Evolutionary conservation across 2,888 invertebrate species (phyloP), one percentile per base, ranked within the genome.

Genomic region (Argynnis bischoffii): DNA sequence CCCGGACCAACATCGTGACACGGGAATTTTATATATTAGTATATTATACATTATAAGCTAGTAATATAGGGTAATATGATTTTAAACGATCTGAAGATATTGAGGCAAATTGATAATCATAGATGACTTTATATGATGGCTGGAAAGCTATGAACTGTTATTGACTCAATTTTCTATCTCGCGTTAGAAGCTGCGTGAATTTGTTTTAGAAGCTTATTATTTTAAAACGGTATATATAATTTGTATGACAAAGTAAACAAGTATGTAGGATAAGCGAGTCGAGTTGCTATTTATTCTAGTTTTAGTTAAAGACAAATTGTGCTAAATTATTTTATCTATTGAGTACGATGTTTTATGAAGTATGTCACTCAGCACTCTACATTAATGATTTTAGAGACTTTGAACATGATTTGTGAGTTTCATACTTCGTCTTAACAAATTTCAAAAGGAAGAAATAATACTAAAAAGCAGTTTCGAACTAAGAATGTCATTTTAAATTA

Each of bases 91-190:
- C 54, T 50, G 46, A n/a, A 35, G 50, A 63, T 26, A 55, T 60
- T 60, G 66, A 57, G 50, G 60, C 64, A 64, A 71, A 71, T 71
- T 69, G 69, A 31, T 71, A 69, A 71, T 67, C 61, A 48, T 13
- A 53, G 14, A 41, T 48, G 53, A 63, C 14, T 55, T n/a, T 57
- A n/a, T 57, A 26, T 15, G 50, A 55, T 59, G 15, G 5, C 21
- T 56, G 15, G 69, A 64, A 71, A 71, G 64, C 31, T 35, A 55
- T 31, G 14, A 63, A 55, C 41, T 31, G 66, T 60, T 55, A 48
- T 55, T 63, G 13, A 56, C 46, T 63, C n/a, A 53, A 18, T 35
- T 41, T 48, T 56, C 63, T 26, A 59, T 68, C 48, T 66, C 61
- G 53, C 46, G 31, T 14, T 61, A 31, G 35, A 35, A 26, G 26